Evolutionary conservation across 1,140 invertebrate genomes (phyloP).

Genomic region (Neotoxoptera formosana): DNA sequence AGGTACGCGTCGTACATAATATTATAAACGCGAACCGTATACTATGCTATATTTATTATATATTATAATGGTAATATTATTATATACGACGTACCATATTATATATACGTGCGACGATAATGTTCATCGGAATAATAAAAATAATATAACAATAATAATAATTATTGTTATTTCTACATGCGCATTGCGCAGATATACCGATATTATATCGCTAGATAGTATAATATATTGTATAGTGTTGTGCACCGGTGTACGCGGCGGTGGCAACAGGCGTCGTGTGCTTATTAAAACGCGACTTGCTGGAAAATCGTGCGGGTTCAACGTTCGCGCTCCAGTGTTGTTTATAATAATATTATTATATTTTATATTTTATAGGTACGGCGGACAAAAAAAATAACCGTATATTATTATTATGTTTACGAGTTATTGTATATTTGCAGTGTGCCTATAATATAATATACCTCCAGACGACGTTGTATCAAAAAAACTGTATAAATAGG

Average conservation of each 20-base stretch:
- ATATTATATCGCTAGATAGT: neutral
- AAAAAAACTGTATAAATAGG: neutral
- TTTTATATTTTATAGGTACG: neutral
- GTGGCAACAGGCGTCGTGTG: neutral
- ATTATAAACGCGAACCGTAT: neutral
- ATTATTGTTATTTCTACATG: conserved; percentile 21
- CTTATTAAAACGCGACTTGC: neutral
- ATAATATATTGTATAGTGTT: neutral
- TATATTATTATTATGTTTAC: neutral
- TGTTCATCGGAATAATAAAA: conserved; percentile 31
- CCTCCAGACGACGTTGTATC: neutral
- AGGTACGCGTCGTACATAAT: neutral
- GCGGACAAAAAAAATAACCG: neutral
- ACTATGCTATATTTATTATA: neutral
- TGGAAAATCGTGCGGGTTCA: conserved; percentile 46
- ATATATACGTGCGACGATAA: neutral
- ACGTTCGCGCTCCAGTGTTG: neutral
- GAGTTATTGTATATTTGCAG: neutral
- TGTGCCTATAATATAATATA: neutral
- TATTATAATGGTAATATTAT: neutral
- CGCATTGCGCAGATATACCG: neutral
- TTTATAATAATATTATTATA: neutral
- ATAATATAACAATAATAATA: conserved; percentile 25
- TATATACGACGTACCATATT: neutral
- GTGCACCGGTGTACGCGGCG: neutral